These are phyloP conservation scores for Sturnus vulgaris DNA, from an alignment of 2,113 vertebrate genomes.

Conservation along the genomic window DNA sequence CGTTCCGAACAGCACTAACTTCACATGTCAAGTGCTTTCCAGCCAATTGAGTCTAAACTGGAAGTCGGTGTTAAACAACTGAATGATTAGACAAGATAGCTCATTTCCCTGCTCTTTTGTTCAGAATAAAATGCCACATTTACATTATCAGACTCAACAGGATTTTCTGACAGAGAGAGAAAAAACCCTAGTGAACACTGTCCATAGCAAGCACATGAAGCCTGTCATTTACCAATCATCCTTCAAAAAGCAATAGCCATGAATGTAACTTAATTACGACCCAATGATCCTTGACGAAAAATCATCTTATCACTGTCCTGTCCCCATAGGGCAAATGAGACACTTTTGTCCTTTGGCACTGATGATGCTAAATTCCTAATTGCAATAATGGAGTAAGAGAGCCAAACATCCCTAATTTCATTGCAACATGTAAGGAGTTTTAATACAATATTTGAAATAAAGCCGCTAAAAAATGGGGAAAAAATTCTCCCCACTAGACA, in stretches of 20 bases:
- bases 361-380: slow-evolving; percentile 80
- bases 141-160: slow-evolving; percentile 92
- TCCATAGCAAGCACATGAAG: slow-evolving; percentile 80
- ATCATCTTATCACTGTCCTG: slow-evolving; percentile 85
- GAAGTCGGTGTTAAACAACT: slow-evolving; percentile 95
- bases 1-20: slow-evolving; percentile 96
- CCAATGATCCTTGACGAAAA: slow-evolving; percentile 85
- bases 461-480: background rate
- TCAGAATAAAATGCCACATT: slow-evolving; percentile 89
- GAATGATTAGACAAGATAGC: slow-evolving; percentile 99
- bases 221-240: slow-evolving; percentile 88
- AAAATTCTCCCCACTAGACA: background rate
- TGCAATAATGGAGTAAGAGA: slow-evolving; percentile 77
- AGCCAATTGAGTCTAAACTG: slow-evolving; percentile 98
- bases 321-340: slow-evolving; percentile 78
- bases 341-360: slow-evolving; percentile 76
- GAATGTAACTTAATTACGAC: slow-evolving; percentile 88
- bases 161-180: slow-evolving; percentile 85
- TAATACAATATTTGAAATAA: slow-evolving; percentile 66
- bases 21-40: slow-evolving; percentile 99
- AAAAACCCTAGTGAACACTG: slow-evolving; percentile 77
- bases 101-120: slow-evolving; percentile 96
- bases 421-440: slow-evolving; percentile 45
- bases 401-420: slow-evolving; percentile 71
- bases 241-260: slow-evolving; percentile 85